These are phyloP conservation scores for Sthenelais limicola DNA, from an alignment of 2,888 invertebrate genomes.

Conservation along the genomic window DNA sequence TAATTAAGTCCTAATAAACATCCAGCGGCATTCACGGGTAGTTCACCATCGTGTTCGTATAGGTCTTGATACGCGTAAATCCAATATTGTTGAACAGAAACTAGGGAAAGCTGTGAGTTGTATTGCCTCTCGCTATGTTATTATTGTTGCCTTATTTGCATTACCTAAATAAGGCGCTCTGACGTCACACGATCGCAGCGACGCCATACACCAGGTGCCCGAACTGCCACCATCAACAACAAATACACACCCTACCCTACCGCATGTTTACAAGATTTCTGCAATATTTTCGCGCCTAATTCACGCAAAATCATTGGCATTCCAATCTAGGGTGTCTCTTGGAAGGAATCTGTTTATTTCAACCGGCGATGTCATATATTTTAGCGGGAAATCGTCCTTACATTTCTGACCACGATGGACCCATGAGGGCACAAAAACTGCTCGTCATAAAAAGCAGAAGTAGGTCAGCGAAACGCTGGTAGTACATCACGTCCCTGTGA, in stretches of 20 bases:
- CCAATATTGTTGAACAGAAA: neutral
- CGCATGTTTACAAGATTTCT: neutral
- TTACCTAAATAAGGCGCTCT: conserved; percentile 41
- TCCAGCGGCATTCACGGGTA: conserved; percentile 1
- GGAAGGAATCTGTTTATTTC: neutral
- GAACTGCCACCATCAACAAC: conserved; percentile 15
- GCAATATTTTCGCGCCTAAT: conserved; percentile 4
- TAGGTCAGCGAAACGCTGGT: conserved; percentile 2
- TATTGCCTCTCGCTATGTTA: conserved; percentile 39
- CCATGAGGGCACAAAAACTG: conserved; percentile 27
- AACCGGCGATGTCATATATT: neutral
- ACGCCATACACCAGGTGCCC: conserved; percentile 25
- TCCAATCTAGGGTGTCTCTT: neutral
- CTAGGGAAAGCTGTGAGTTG: neutral
- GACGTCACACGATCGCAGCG: conserved; percentile 41
- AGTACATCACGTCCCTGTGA: neutral
- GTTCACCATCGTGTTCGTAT: conserved; percentile 9
- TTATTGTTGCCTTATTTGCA: conserved; percentile 44
- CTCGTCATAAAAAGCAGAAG: neutral
- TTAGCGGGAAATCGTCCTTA: neutral
- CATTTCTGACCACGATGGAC: neutral
- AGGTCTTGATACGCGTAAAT: neutral
- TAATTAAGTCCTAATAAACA: neutral
- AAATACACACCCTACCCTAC: neutral
- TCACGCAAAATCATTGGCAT: neutral